These are phyloP conservation scores for Samia ricini DNA, from an alignment of 1,140 invertebrate species.

Conservation along the genomic window DNA sequence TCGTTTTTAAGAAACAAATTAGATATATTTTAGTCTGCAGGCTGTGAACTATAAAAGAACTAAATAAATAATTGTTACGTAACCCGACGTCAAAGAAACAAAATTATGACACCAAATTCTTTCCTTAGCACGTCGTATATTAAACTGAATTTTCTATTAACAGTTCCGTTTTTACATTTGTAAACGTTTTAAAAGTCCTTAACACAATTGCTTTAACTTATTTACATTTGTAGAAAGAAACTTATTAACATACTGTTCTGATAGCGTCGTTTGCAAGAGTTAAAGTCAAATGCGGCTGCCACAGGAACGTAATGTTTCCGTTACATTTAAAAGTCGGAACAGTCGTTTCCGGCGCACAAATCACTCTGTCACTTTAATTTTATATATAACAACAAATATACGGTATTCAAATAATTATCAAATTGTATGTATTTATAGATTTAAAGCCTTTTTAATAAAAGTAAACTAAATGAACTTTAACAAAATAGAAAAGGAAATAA, in stretches of 20 bases:
- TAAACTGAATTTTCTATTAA: background rate
- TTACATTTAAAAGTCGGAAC: conserved; percentile 32
- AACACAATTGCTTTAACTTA: background rate
- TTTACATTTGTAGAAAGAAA: conserved; percentile 14
- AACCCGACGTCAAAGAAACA: too few species aligned
- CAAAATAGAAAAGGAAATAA: too few species aligned
- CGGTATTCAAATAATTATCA: background rate
- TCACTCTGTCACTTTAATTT: conserved; percentile 36
- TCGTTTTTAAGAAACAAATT: too few species aligned
- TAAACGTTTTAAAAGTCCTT: background rate
- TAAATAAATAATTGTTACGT: too few species aligned
- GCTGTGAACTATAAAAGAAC: too few species aligned
- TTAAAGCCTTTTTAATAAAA: too few species aligned
- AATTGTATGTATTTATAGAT: background rate
- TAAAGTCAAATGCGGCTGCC: conserved; percentile 26
- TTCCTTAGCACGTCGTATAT: too few species aligned
- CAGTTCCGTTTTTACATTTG: background rate
- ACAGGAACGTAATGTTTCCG: conserved; percentile 27
- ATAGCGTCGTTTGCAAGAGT: conserved; percentile 28
- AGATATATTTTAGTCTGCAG: too few species aligned
- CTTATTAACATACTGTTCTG: conserved; percentile 36
- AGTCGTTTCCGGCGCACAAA: conserved; percentile 35
- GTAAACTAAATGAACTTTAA: too few species aligned
- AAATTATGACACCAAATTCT: too few species aligned
- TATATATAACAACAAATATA: conserved; percentile 7